phyloP scores from a whole-genome alignment of 2,797 vertebrate genomes.

The Danio albolineatus region DNA sequence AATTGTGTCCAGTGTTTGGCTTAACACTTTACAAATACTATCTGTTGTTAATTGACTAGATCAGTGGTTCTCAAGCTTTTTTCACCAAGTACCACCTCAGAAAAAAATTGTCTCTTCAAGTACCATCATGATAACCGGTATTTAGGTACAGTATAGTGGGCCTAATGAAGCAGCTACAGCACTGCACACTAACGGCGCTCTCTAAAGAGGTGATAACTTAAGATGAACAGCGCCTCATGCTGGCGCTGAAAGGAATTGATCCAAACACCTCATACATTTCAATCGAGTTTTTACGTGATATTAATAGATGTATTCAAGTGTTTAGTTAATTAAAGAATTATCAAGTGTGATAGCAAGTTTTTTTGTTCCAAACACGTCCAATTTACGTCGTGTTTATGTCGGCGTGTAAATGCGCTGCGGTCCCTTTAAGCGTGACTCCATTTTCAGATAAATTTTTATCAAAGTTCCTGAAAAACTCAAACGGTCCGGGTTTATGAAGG shows the following conservation, averaged over 20 bases:
- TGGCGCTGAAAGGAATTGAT: background rate
- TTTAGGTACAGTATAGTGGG: too few species aligned
- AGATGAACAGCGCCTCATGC: background rate
- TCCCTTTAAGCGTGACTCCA: conserved; percentile 35
- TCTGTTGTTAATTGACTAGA: too few species aligned
- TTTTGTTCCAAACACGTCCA: background rate
- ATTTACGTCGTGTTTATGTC: background rate
- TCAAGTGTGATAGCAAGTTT: background rate
- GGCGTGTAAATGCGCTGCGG: background rate
- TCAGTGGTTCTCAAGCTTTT: too few species aligned
- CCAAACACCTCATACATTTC: background rate
- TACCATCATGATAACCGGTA: too few species aligned
- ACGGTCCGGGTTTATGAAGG: background rate
- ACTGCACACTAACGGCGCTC: too few species aligned
- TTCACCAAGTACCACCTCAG: too few species aligned
- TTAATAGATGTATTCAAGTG: background rate
- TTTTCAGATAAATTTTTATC: background rate
- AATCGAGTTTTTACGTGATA: background rate
- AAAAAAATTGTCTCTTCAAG: too few species aligned
- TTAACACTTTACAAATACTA: too few species aligned
- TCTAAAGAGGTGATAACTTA: too few species aligned
- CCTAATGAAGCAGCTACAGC: too few species aligned
- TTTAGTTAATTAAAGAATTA: too few species aligned
- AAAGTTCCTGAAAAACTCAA: conserved; percentile 21
- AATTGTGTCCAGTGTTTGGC: too few species aligned